Base-by-base conservation (phyloP, 2,888 invertebrate species). In the Drosophila mayaguana region DNA sequence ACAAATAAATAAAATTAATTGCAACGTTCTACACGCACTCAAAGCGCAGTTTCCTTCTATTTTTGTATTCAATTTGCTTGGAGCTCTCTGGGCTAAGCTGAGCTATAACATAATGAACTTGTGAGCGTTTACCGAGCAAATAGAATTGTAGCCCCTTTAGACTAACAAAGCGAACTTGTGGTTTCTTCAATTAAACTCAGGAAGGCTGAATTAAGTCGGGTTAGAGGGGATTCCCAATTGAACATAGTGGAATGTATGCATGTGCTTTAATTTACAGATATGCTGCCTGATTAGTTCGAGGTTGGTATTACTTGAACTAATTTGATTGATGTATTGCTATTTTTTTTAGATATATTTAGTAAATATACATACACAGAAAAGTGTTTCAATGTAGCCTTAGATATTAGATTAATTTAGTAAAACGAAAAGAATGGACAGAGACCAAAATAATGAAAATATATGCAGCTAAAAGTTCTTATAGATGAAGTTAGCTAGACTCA, bases 1-100 rank as follows among this genome's bases (percentile, higher is more conserved):
- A 48, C 69, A 78, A 83, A 83, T 75, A 87, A 87, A 87, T 81
- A 73, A 73, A 87, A 89, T 87, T 85, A 85, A 89, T 81, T 89
- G 89, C 79, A 70, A 56, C 73, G 77, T 64, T 67, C 67, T 57
- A 34, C 63, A 71, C 59, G 48, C 45, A 46, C 53, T 56, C 34
- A 57, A 69, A 67, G 63, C 68, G 61, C 69, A 28, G 28, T 57
- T 57, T 70, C 55, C 59, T 46, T 54, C 73, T 67, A 62, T 65
- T 72, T 78, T 72, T 43, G 38, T 51, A 51, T 28, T 32, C 45
- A 50, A 54, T 68, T 62, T 40, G 34, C 53, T 60, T 75, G 65
- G 50, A 66, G 14, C 55, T 63, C n/a, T 38, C 56, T 32, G 14
- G 11, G 18, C 28, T 34, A 16, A 50, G 14, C 36, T 3, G 14